Evolutionary conservation across 2,113 vertebrate species (phyloP).

Genomic region (Cervus canadensis): DNA sequence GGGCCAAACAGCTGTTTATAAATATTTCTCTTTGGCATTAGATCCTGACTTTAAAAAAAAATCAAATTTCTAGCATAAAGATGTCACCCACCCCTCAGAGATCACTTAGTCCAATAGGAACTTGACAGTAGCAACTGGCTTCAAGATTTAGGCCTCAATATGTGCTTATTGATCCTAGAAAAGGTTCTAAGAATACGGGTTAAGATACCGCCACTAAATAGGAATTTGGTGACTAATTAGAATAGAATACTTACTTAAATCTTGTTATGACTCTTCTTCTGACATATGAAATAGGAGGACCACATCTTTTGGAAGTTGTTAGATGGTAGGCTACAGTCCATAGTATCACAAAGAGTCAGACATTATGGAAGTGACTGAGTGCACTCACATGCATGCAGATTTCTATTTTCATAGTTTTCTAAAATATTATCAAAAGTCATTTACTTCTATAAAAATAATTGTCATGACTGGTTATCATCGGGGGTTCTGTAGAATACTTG

Average conservation of each 20-base stretch:
- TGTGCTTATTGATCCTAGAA: neutral
- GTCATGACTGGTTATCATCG: neutral
- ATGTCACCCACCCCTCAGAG: neutral
- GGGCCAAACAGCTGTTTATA: conserved; percentile 7
- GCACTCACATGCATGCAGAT: rapidly evolving
- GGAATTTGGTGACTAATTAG: neutral
- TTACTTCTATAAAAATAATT: neutral
- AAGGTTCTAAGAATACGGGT: neutral
- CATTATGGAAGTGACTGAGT: neutral
- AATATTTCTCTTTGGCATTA: conserved; percentile 19
- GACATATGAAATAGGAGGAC: neutral
- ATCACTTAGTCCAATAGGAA: conserved; percentile 17
- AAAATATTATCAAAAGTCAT: neutral
- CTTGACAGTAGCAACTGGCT: neutral
- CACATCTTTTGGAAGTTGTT: neutral
- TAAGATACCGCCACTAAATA: neutral
- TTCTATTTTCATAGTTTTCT: neutral
- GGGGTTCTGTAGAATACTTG: neutral
- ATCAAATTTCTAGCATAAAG: conserved; percentile 21
- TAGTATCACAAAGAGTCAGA: neutral
- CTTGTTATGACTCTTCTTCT: neutral
- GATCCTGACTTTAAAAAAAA: neutral
- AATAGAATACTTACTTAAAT: neutral
- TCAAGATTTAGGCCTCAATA: neutral
- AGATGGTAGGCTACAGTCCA: neutral